Percentiles rank a stretch among this genome's conserved stretches.
Conservation (phyloP, 2,113 vertebrate genomes). For the Pterocles burchelli region DNA sequence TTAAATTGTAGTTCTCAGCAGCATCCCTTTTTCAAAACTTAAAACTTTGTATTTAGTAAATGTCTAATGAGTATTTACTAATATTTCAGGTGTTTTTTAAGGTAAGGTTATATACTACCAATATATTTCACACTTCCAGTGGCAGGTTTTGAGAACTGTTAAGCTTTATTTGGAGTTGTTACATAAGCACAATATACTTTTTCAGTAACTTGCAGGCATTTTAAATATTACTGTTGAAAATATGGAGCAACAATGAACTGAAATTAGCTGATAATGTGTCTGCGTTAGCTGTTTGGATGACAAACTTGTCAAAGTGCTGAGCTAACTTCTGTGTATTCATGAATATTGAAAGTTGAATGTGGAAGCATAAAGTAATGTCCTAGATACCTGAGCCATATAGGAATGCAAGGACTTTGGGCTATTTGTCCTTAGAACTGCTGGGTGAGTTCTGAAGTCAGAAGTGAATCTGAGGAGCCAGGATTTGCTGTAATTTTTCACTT, state of each 20-base stretch:
- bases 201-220: not conserved
- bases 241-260: not conserved
- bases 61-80: not conserved
- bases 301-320: not conserved
- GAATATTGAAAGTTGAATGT: not conserved
- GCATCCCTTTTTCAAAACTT: not conserved
- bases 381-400: not conserved
- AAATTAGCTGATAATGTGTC: not conserved
- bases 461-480: not conserved
- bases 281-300: not conserved
- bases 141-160: not conserved
- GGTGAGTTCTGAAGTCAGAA: not conserved
- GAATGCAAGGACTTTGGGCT: not conserved
- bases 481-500: not conserved
- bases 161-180: conserved; percentile 52
- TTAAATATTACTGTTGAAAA: not conserved
- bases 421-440: not conserved
- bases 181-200: conserved; percentile 2
- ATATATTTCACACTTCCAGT: not conserved
- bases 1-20: not conserved
- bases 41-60: not conserved
- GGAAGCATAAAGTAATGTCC: not conserved
- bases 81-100: not conserved
- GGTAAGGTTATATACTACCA: not conserved
- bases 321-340: not conserved